phyloP scores from a whole-genome alignment of 2,797 vertebrate genomes.

The Enteromius afrohamiltoni region DNA sequence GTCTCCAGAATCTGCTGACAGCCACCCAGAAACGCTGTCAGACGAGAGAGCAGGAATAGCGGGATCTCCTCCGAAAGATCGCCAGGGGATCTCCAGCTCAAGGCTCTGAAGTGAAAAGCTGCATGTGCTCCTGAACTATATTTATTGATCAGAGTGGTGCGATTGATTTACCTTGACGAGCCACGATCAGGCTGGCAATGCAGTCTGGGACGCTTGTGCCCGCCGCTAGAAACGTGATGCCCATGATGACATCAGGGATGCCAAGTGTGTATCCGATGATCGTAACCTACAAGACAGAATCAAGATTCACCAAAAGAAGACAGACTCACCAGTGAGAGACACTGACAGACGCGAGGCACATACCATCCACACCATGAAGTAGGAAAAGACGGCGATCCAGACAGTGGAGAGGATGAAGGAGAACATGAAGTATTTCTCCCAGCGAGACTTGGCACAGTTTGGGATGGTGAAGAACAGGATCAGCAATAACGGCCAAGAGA shows the following conservation, averaged over 20 bases:
- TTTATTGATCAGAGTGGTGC: neutral
- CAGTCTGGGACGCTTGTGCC: constrained; percentile 98
- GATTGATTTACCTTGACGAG: constrained; percentile 87
- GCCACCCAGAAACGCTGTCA: too few relatives aligned
- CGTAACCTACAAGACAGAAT: constrained; percentile 82
- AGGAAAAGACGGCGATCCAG: constrained; percentile 97
- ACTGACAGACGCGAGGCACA: constrained; percentile 54
- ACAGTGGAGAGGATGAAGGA: constrained; percentile 92
- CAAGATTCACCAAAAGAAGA: constrained; percentile 2
- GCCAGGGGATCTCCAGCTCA: too few relatives aligned
- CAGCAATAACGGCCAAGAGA: constrained; percentile 92
- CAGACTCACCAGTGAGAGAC: neutral
- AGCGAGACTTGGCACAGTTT: constrained; percentile 92
- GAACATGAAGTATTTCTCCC: constrained; percentile 94
- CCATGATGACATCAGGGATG: constrained; percentile 98
- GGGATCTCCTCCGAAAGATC: too few relatives aligned
- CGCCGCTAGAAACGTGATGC: constrained; percentile 97
- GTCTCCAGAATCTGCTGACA: too few relatives aligned
- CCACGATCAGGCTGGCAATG: constrained; percentile 97
- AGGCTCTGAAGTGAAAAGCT: too few relatives aligned
- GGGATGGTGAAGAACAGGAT: constrained; percentile 87
- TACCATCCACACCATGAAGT: constrained; percentile 99
- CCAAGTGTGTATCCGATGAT: constrained; percentile 95
- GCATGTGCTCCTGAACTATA: neutral
- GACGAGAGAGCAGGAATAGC: too few relatives aligned